These are phyloP conservation scores for Tipula vernalis DNA, from an alignment of 2,888 invertebrate genomes.

Conservation along the genomic window DNA sequence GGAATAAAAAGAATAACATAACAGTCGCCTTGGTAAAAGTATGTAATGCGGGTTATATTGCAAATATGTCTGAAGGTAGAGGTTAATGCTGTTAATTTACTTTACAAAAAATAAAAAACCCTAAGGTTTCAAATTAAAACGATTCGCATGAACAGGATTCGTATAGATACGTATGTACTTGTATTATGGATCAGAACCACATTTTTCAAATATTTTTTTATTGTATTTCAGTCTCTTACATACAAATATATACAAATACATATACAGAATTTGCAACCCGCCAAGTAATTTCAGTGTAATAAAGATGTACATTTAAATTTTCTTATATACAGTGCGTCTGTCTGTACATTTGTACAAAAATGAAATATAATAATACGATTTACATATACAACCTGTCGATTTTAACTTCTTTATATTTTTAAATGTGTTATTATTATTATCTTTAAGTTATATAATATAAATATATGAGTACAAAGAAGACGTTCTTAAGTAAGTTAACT, in stretches of 20 bases:
- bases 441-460: background rate
- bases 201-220: background rate
- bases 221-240: background rate
- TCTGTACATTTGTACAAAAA: background rate
- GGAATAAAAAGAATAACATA: no score
- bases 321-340: background rate
- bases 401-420: background rate
- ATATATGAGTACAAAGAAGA: background rate
- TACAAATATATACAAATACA: background rate
- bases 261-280: background rate
- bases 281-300: background rate
- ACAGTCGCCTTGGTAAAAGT: no score
- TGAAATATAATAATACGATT: background rate
- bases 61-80: background rate
- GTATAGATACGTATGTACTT: background rate
- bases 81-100: background rate
- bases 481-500: background rate
- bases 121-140: background rate
- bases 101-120: background rate
- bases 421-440: background rate
- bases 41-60: background rate
- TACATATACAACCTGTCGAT: background rate
- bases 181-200: background rate
- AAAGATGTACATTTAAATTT: background rate
- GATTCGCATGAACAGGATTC: background rate